Evolutionary conservation across 2,888 invertebrate genomes (phyloP).

Genomic region (Stegophylla sp.): DNA sequence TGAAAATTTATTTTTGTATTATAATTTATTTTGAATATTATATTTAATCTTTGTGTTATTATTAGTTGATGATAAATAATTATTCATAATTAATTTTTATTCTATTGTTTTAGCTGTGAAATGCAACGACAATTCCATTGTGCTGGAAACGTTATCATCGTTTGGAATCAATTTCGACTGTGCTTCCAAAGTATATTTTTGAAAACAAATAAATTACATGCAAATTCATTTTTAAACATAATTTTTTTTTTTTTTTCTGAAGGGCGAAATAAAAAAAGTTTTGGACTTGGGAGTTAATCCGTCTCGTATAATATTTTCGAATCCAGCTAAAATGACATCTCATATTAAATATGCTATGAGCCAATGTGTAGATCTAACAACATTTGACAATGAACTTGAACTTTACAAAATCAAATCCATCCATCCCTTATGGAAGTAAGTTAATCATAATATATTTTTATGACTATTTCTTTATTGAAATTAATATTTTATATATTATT

Average conservation of each 20-base stretch:
- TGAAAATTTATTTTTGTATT: background rate
- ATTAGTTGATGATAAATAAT: too few species aligned
- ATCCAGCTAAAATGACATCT: slow-evolving; percentile 91
- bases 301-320: slow-evolving; percentile 90
- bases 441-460: background rate
- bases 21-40: background rate
- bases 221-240: background rate
- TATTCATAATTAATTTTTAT: background rate
- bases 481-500: slow-evolving; percentile 6
- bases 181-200: slow-evolving; percentile 77
- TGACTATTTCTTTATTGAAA: background rate
- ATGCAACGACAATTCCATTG: slow-evolving; percentile 87
- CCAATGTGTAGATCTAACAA: slow-evolving; percentile 81
- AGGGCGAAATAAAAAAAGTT: slow-evolving; percentile 85
- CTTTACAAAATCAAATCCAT: slow-evolving; percentile 85
- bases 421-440: slow-evolving; percentile 83
- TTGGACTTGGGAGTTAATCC: slow-evolving; percentile 77
- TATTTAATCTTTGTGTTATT: background rate
- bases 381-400: slow-evolving; percentile 93
- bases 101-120: slow-evolving; percentile 79
- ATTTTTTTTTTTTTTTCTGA: background rate
- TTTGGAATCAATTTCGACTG: slow-evolving; percentile 95
- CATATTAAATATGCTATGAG: slow-evolving; percentile 84
- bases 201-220: slow-evolving; percentile 8
- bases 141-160: slow-evolving; percentile 84